Evolutionary conservation across 2,113 vertebrate species (phyloP).

Genomic region (Leucopsar rothschildi): DNA sequence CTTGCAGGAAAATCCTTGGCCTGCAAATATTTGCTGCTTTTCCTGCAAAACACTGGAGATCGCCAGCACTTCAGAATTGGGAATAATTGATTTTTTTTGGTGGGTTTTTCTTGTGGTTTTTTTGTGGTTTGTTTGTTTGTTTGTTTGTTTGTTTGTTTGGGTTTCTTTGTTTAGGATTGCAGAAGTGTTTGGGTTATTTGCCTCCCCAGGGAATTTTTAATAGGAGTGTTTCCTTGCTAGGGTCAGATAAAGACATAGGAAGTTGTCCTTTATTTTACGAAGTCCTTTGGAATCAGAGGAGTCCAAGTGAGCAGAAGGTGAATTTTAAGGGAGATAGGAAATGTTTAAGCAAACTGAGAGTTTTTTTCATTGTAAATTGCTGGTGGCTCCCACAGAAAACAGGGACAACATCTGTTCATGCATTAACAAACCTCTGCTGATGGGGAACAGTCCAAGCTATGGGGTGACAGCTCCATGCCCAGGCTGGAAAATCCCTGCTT

Average conservation of each 20-base stretch:
- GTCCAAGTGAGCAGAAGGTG: background rate
- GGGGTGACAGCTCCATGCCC: background rate
- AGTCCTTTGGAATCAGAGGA: background rate
- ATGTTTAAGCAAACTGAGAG: background rate
- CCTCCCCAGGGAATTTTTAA: background rate
- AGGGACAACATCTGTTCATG: fast-evolving
- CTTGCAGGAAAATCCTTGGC: background rate
- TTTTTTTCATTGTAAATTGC: background rate
- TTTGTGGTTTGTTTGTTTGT: no score
- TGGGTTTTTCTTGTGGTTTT: no score
- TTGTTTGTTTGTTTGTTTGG: no score
- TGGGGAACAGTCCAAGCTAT: fast-evolving
- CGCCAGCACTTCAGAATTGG: background rate
- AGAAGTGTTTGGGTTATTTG: background rate
- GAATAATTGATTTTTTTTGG: background rate
- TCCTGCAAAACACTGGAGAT: background rate
- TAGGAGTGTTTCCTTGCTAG: background rate
- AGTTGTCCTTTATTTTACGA: background rate
- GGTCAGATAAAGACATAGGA: background rate
- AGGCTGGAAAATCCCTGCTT: background rate
- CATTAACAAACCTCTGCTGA: background rate
- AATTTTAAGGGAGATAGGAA: background rate
- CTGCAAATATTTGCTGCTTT: background rate
- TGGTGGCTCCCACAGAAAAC: background rate
- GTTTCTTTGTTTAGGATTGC: no score